Evolutionary conservation across 1,140 invertebrate genomes (phyloP).

Genomic region (Drosophila novamexicana): DNA sequence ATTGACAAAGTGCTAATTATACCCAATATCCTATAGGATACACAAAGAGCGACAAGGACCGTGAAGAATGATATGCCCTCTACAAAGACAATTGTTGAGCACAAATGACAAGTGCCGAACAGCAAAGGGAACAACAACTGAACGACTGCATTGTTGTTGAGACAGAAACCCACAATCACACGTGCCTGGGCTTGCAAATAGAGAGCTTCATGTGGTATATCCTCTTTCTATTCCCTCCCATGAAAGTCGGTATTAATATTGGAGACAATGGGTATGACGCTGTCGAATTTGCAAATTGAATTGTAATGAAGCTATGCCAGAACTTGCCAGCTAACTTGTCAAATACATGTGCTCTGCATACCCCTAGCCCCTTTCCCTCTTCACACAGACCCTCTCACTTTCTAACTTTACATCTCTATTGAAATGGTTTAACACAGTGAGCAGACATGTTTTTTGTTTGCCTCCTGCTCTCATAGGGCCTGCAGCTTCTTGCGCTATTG

Average conservation of each 20-base stretch:
- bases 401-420: background rate
- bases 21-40: constrained; percentile 15
- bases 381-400: background rate
- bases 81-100: constrained; percentile 22
- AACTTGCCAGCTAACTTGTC: background rate
- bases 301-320: constrained; percentile 27
- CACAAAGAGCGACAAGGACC: background rate
- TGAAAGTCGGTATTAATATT: constrained; percentile 14
- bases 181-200: constrained; percentile 15
- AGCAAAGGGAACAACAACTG: constrained; percentile 19
- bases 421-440: constrained; percentile 7
- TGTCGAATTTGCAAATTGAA: constrained; percentile 36
- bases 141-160: constrained; percentile 18
- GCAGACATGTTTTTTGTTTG: background rate
- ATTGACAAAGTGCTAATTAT: constrained; percentile 34
- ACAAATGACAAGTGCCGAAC: constrained; percentile 24
- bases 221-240: too few relatives aligned
- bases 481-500: background rate
- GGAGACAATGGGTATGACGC: constrained; percentile 11
- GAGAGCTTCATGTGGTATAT: background rate
- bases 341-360: constrained; percentile 2
- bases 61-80: constrained; percentile 5
- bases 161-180: constrained; percentile 5
- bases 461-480: background rate
- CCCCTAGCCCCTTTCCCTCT: background rate